phyloP scores from a whole-genome alignment of 2,113 vertebrate species.

The Ceyx melanurus region DNA sequence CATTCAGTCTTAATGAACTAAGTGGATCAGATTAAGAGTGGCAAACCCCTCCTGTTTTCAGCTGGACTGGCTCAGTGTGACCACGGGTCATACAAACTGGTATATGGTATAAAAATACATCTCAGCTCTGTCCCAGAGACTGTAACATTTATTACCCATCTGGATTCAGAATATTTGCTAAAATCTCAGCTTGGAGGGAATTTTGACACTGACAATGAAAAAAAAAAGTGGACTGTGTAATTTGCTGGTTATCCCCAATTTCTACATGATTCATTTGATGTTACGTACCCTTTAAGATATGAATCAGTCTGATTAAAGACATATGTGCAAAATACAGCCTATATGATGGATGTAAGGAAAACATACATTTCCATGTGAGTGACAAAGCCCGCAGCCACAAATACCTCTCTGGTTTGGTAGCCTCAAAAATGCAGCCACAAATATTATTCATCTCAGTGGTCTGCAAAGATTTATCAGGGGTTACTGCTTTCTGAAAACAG shows the following conservation, averaged over 20 bases:
- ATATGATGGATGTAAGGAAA: background rate
- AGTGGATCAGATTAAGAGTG: background rate
- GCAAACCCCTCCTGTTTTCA: background rate
- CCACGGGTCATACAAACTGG: background rate
- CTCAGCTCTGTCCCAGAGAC: background rate
- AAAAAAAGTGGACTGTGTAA: background rate
- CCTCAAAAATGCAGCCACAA: constrained; percentile 58
- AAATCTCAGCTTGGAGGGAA: background rate
- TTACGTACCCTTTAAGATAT: background rate
- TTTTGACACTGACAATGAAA: background rate
- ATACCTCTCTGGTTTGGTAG: background rate
- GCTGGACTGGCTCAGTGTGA: background rate
- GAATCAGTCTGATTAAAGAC: background rate
- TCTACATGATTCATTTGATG: background rate
- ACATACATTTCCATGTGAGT: background rate
- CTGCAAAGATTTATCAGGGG: constrained; percentile 38
- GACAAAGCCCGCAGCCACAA: constrained; percentile 1
- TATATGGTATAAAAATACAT: background rate
- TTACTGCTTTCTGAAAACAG: constrained; percentile 6
- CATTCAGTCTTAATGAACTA: background rate
- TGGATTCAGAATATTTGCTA: background rate
- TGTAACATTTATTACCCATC: background rate
- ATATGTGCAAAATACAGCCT: background rate
- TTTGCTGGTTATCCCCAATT: background rate
- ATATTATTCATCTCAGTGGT: constrained; percentile 44